Conservation (phyloP, 2,113 vertebrate species). For the Oreochromis tanganicae region DNA sequence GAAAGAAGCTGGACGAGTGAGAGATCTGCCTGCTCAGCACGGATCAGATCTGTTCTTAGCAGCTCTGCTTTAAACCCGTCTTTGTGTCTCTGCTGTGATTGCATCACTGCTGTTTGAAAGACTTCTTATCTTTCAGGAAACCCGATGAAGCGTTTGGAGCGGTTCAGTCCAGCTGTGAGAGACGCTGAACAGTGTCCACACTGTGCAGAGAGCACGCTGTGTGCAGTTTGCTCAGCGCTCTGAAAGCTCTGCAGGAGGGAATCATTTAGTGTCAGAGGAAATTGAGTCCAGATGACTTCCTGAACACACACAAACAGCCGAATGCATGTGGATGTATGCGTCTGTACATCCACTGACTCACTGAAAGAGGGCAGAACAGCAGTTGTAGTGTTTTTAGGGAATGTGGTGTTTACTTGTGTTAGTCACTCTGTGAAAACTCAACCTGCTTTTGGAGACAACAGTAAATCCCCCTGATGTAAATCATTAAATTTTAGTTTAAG, state of each 20-base stretch:
- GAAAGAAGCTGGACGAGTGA: not conserved
- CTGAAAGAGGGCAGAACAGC: not conserved
- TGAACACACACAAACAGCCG: not conserved
- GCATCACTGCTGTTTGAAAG: not conserved
- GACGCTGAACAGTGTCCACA: not conserved
- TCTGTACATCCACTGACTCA: not conserved
- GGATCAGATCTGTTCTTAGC: not conserved
- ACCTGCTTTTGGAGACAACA: not conserved
- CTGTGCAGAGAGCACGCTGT: not conserved
- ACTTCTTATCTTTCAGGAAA: not conserved
- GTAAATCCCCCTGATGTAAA: not conserved
- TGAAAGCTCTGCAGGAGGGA: not conserved
- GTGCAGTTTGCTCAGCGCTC: not conserved
- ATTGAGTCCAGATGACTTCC: not conserved
- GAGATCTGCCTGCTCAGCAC: not conserved
- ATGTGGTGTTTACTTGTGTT: not conserved
- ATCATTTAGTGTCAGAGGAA: not conserved
- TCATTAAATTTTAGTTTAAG: not conserved
- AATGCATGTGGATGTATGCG: not conserved
- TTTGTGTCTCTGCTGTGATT: not conserved
- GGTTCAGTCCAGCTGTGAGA: not conserved
- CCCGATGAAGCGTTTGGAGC: not conserved
- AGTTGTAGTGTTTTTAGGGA: not conserved
- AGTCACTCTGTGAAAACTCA: not conserved
- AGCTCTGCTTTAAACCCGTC: accelerated